Conservation (phyloP, 2,888 invertebrate species). For the Lycocerus yunnanus region DNA sequence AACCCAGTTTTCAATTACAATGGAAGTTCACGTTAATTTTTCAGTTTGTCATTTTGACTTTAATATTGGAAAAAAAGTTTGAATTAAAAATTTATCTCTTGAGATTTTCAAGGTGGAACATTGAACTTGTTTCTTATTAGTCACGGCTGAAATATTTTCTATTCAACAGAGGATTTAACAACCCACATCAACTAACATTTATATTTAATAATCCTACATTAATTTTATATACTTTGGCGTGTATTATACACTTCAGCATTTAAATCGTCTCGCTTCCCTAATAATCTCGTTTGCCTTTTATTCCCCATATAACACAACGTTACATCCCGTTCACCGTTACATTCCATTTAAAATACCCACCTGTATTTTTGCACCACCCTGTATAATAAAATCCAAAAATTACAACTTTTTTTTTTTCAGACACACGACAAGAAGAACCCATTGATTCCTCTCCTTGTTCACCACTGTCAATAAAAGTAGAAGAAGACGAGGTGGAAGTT, state of each 20-base stretch:
- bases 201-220: not conserved
- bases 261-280: not conserved
- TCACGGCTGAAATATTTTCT: constrained; percentile 35
- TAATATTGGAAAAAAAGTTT: not conserved
- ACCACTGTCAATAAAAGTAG: not conserved
- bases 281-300: not conserved
- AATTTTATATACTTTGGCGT: not conserved
- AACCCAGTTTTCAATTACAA: not conserved
- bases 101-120: constrained; percentile 36
- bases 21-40: not conserved
- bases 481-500: not conserved
- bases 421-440: not conserved
- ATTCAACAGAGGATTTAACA: constrained; percentile 37
- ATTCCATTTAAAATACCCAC: not conserved
- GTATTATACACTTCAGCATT: not conserved
- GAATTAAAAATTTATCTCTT: constrained; percentile 10
- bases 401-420: not conserved
- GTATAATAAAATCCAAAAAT: not conserved
- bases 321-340: not conserved
- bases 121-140: constrained; percentile 40
- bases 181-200: constrained; percentile 16
- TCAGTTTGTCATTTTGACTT: not conserved
- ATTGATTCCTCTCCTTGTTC: not conserved
- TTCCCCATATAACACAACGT: not conserved
- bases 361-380: not conserved